Evolutionary conservation across 2,888 invertebrate genomes (phyloP), one percentile per base, ranked within the genome.

Genomic region (Pammene aurita): DNA sequence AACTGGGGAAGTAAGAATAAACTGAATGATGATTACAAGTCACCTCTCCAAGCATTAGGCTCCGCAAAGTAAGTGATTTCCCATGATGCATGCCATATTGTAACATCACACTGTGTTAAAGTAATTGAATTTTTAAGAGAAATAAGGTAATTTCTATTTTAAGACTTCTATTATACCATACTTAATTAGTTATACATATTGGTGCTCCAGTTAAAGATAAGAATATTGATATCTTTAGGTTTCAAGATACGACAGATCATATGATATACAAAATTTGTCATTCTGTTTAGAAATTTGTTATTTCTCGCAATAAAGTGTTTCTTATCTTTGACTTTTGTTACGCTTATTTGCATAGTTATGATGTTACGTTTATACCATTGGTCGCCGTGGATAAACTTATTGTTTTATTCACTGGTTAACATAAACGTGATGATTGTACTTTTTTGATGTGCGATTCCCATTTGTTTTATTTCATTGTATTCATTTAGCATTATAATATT

Each of bases 31-130:
- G 92, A 92, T 76, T 92, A 92, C 72, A 83, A 81, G 79, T 92
- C 92, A 7, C 92, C 92, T 35, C 75, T 92, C 41, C 86, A 87
- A 71, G 85, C 91, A 26, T 83, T 92, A 75, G 83, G 80, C 67
- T 75, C 74, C 63, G 82, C 78, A 63, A 82, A 78, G 90, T 90
- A 86, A 90, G 89, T 86, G 74, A 38, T 41, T 42, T 46, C 14
- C 55, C 63, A 65, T 64, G 68, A 52, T 46, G 55, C 34, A 66
- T 63, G 44, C 68, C 41, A 34, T 63, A 38, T 65, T 56, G 34
- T 35, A 44, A 35, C 44, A 54, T 34, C n/a, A 14, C 13, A 13
- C n/a, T 26, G 0, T 10, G 2, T 35, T 11, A 16, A 34, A 18
- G 7, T 14, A 35, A 52, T 58, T 18, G 58, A 2, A 0, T 18